phyloP scores from a whole-genome alignment of 2,797 vertebrate genomes.

The Channa striata region DNA sequence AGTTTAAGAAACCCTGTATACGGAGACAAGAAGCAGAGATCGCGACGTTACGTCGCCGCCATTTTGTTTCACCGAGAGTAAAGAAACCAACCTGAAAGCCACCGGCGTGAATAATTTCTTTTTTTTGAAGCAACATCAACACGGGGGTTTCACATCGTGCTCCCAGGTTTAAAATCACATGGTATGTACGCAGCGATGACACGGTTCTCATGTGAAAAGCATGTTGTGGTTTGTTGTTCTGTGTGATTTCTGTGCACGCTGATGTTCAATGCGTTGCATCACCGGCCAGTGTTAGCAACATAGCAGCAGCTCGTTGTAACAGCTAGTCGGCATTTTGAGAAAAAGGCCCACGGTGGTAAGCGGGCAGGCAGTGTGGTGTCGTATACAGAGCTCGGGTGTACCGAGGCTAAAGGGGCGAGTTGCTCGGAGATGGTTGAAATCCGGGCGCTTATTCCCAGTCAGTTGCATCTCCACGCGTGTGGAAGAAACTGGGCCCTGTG shows the following conservation, averaged over 20 bases:
- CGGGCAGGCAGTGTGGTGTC: constrained; percentile 8
- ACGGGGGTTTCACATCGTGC: constrained; percentile 62
- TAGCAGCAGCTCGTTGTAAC: constrained; percentile 18
- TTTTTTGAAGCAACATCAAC: constrained; percentile 38
- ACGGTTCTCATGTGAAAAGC: fast-evolving
- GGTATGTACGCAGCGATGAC: constrained; percentile 56
- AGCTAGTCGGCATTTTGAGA: constrained; percentile 86
- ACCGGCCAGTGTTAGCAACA: constrained; percentile 17
- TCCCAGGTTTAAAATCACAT: constrained; percentile 39
- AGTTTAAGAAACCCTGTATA: constrained; percentile 84
- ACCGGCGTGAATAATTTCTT: constrained; percentile 54
- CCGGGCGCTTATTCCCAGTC: fast-evolving
- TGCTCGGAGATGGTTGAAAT: fast-evolving
- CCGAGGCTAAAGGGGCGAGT: fast-evolving
- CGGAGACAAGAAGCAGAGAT: constrained; percentile 70
- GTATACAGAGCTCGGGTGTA: fast-evolving
- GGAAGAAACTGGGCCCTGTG: constrained; percentile 2
- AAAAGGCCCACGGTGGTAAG: constrained; percentile 60
- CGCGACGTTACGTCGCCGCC: constrained; percentile 76
- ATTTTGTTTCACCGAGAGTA: constrained; percentile 84
- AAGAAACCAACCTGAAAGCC: constrained; percentile 78
- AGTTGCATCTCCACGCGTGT: background rate
- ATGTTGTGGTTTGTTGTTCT: background rate
- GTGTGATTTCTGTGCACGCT: constrained; percentile 13
- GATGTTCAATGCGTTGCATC: constrained; percentile 30